phyloP scores from a whole-genome alignment of 2,797 vertebrate genomes.

The Bothrops alternatus region DNA sequence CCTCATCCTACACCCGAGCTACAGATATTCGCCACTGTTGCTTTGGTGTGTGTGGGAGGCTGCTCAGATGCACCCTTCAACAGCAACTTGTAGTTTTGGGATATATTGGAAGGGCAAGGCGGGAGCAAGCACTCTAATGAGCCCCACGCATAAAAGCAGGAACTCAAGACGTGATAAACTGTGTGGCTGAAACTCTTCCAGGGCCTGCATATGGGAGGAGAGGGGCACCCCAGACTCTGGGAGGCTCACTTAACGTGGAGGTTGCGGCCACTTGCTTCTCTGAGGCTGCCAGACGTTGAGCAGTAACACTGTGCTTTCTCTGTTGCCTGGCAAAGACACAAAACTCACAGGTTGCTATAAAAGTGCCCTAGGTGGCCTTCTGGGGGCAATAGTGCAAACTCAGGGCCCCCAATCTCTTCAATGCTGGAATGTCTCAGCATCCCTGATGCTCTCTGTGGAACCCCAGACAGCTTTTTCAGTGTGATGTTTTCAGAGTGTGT shows the following conservation, averaged over 20 bases:
- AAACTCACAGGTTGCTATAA: background rate
- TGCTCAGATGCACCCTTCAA: background rate
- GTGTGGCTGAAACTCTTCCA: background rate
- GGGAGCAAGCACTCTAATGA: background rate
- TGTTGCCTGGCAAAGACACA: background rate
- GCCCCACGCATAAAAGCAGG: background rate
- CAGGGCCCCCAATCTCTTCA: background rate
- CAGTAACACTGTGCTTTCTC: background rate
- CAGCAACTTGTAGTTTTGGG: background rate
- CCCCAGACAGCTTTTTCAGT: background rate
- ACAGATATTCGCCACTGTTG: background rate
- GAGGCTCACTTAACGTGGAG: background rate
- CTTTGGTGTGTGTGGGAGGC: constrained; percentile 1
- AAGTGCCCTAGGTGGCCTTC: background rate
- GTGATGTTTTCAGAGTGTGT: background rate
- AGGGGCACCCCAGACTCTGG: background rate
- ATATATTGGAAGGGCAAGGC: background rate
- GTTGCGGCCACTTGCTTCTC: background rate
- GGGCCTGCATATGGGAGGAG: background rate
- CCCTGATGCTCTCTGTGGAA: background rate
- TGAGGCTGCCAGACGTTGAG: background rate
- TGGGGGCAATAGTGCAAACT: no score
- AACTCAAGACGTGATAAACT: background rate
- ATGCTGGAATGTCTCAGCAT: background rate
- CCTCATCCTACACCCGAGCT: no score